These are phyloP conservation scores for Serinus canaria DNA, from an alignment of 2,113 vertebrate genomes.

Conservation along the genomic window DNA sequence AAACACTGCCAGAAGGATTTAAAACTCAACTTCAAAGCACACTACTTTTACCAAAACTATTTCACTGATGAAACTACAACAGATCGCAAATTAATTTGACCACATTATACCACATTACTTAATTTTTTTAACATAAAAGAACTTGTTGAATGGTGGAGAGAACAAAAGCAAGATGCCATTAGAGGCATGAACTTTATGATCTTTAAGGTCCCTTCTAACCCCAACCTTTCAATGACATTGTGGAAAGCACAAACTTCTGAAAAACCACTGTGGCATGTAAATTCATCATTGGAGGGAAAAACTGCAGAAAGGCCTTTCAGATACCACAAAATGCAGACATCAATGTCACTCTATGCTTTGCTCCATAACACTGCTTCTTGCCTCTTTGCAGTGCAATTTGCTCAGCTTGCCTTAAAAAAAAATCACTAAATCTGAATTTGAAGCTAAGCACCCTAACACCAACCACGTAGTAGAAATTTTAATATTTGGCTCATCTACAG, in stretches of 20 bases:
- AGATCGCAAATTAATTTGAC: background rate
- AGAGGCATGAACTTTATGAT: rapidly evolving
- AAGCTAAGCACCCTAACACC: background rate
- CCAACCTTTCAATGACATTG: background rate
- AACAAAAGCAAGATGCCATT: background rate
- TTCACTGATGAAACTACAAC: background rate
- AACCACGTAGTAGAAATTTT: background rate
- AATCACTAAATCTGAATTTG: background rate
- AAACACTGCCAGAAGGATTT: background rate
- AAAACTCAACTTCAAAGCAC: background rate
- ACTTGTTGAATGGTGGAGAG: background rate
- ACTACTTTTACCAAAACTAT: background rate
- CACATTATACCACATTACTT: background rate
- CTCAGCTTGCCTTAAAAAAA: background rate
- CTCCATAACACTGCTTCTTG: background rate
- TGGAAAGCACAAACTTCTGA: background rate
- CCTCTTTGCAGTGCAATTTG: background rate
- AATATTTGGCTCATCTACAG: background rate
- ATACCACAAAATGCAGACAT: background rate
- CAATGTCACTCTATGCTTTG: background rate
- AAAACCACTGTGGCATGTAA: background rate
- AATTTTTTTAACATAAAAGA: background rate
- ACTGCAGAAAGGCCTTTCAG: background rate
- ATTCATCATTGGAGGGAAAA: background rate
- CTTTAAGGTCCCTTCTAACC: background rate